Evolutionary conservation across 2,113 vertebrate species (phyloP).

Genomic region (Alligator mississippiensis): DNA sequence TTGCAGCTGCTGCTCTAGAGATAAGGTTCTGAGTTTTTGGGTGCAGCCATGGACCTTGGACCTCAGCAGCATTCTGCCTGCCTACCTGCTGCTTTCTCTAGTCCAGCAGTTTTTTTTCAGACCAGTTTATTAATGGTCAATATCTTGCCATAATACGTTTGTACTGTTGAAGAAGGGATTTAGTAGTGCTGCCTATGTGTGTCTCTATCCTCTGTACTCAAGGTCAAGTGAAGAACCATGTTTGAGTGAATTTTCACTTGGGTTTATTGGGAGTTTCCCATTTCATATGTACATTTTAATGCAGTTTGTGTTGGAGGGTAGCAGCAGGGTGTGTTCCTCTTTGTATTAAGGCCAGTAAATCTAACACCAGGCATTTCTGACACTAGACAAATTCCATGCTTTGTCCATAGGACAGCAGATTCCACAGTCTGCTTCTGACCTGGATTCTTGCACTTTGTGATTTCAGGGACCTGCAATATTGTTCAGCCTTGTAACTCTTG

Average conservation of each 20-base stretch:
- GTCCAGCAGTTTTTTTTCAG: background rate
- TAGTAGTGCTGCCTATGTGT: no score
- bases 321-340: fast-evolving
- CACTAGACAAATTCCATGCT: fast-evolving
- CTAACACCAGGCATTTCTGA: no score
- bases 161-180: background rate
- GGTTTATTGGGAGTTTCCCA: background rate
- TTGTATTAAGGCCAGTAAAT: background rate
- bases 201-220: background rate
- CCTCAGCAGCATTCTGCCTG: fast-evolving
- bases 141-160: background rate
- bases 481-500: background rate
- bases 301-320: fast-evolving
- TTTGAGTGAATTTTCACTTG: background rate
- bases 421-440: background rate
- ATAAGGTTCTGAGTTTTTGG: background rate
- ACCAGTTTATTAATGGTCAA: background rate
- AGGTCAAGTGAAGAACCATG: background rate
- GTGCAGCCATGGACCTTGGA: fast-evolving
- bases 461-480: no score
- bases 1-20: background rate
- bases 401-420: fast-evolving
- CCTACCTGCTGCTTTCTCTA: background rate
- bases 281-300: background rate
- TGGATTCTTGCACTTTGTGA: fast-evolving